Conservation (phyloP, 2,113 vertebrate species). For the Hypanus sabinus region DNA sequence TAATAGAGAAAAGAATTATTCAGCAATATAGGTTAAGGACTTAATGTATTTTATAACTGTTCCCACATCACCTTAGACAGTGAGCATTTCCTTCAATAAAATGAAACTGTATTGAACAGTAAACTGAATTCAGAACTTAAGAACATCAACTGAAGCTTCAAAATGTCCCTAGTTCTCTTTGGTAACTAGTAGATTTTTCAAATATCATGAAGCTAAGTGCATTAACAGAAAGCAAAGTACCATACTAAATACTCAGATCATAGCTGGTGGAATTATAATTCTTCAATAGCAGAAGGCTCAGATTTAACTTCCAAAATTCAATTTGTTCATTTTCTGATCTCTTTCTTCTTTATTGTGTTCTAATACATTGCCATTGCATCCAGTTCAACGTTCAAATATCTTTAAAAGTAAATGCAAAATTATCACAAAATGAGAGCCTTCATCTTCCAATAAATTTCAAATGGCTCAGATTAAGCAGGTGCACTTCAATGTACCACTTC, state of each 20-base stretch:
- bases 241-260: not conserved
- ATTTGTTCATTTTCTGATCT: not conserved
- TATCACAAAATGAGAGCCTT: not conserved
- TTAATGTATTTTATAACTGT: not conserved
- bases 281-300: not conserved
- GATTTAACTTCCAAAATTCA: not conserved
- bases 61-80: not conserved
- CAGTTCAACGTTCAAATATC: not conserved
- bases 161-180: not conserved
- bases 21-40: not conserved
- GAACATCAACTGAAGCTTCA: not conserved
- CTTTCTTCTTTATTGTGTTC: not conserved
- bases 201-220: not conserved
- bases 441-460: not conserved
- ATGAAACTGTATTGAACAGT: no score
- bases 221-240: not conserved
- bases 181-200: no score
- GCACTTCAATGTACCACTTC: not conserved
- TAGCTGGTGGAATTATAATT: not conserved
- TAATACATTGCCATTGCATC: not conserved
- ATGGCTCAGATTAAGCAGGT: not conserved
- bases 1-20: not conserved
- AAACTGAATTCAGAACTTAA: not conserved
- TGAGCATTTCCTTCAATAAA: not conserved
- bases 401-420: not conserved